Evolutionary conservation across 2,113 vertebrate species (phyloP).

Genomic region (Uria lomvia): DNA sequence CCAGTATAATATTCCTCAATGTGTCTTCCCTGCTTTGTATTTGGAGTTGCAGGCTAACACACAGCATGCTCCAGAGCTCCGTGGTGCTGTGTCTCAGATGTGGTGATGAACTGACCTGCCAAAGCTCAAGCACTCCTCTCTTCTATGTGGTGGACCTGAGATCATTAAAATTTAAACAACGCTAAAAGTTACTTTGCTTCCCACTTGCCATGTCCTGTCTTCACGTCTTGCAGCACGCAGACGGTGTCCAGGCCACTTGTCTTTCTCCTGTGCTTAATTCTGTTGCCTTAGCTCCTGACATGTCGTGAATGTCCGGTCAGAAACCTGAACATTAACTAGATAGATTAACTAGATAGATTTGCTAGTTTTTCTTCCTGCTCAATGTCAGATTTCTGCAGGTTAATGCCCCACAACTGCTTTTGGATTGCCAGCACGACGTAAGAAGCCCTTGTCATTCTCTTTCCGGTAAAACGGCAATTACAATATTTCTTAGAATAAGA

Average conservation of each 20-base stretch:
- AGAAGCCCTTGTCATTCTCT: not conserved
- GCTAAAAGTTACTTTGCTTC: not conserved
- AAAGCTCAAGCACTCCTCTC: not conserved
- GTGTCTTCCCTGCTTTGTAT: not conserved
- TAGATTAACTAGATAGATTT: not conserved
- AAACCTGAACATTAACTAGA: not conserved
- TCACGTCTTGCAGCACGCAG: not conserved
- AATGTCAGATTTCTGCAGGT: not conserved
- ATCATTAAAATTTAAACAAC: not conserved
- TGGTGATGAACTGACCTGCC: not conserved
- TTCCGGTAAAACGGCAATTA: not conserved
- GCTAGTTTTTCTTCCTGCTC: not conserved
- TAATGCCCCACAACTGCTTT: not conserved
- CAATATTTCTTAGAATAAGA: not conserved
- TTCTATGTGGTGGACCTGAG: not conserved
- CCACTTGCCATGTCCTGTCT: not conserved
- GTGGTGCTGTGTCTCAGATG: not conserved
- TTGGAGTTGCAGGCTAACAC: not conserved
- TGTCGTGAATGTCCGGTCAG: not conserved
- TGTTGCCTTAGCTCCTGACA: not conserved
- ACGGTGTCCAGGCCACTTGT: not conserved
- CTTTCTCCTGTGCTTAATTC: not conserved
- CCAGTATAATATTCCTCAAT: not conserved
- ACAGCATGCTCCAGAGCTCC: rapidly evolving
- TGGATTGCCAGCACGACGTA: rapidly evolving